Conservation (phyloP, 2,113 vertebrate genomes). For the Chitala chitala region DNA sequence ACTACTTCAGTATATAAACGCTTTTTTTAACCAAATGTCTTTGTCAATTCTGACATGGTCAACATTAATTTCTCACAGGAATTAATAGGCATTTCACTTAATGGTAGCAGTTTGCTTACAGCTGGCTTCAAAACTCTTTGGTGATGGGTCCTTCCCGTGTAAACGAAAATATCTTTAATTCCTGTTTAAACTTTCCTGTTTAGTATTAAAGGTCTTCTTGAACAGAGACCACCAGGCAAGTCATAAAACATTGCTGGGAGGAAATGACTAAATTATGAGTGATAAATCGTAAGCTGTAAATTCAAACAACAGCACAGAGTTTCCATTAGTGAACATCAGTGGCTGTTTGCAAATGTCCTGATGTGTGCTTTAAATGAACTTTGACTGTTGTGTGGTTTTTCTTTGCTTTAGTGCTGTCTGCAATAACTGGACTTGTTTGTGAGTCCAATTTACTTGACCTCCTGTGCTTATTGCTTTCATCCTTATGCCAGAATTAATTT, state of each 20-base stretch:
- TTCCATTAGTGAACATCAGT: neutral
- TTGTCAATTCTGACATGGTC: neutral
- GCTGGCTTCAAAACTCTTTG: neutral
- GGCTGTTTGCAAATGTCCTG: neutral
- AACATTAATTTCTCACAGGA: neutral
- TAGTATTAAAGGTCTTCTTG: neutral
- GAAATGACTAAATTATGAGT: neutral
- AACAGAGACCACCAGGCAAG: neutral
- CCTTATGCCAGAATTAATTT: conserved; percentile 12
- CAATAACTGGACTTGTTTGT: neutral
- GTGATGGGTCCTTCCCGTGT: neutral
- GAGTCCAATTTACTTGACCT: neutral
- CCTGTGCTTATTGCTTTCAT: conserved; percentile 9
- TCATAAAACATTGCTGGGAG: neutral
- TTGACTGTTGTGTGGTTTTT: neutral
- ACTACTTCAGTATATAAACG: neutral
- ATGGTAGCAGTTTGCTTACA: neutral
- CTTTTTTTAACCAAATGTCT: neutral
- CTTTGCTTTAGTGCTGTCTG: neutral
- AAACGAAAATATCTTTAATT: neutral
- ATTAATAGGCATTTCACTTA: too few relatives aligned
- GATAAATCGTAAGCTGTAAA: neutral
- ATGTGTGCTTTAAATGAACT: too few relatives aligned
- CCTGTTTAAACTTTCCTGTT: neutral
- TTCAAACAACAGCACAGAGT: neutral